These are phyloP conservation scores for Amblyornis subalaris DNA, from an alignment of 2,113 vertebrate genomes.

Conservation along the genomic window DNA sequence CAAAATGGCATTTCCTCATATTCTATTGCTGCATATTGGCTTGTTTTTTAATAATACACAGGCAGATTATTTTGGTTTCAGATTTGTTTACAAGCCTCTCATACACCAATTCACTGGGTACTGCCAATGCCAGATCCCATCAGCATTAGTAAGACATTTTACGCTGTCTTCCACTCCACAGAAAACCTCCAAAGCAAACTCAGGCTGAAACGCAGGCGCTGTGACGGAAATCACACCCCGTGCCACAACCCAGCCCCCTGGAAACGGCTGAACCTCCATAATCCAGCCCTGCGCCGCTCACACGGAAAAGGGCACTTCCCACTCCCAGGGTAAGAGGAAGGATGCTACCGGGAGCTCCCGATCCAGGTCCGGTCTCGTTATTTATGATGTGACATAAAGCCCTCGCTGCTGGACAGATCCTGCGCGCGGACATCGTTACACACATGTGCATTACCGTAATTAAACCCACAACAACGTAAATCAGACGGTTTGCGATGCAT, in stretches of 20 bases:
- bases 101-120: background rate
- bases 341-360: background rate
- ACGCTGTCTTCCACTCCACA: background rate
- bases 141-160: background rate
- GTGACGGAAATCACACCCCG: background rate
- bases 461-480: background rate
- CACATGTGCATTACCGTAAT: background rate
- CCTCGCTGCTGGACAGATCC: background rate
- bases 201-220: rapidly evolving
- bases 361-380: background rate
- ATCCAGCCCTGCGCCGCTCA: rapidly evolving
- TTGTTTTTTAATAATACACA: background rate
- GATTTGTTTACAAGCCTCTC: background rate
- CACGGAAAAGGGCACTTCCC: background rate
- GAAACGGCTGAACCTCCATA: background rate
- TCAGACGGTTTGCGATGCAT: background rate
- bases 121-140: background rate
- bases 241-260: background rate
- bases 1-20: background rate
- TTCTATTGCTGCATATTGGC: background rate
- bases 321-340: background rate
- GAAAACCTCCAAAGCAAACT: background rate
- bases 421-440: rapidly evolving
- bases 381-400: background rate
- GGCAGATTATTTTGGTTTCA: background rate